These are phyloP conservation scores for Ctenomys sociabilis DNA, from an alignment of 2,113 vertebrate genomes.

Conservation along the genomic window DNA sequence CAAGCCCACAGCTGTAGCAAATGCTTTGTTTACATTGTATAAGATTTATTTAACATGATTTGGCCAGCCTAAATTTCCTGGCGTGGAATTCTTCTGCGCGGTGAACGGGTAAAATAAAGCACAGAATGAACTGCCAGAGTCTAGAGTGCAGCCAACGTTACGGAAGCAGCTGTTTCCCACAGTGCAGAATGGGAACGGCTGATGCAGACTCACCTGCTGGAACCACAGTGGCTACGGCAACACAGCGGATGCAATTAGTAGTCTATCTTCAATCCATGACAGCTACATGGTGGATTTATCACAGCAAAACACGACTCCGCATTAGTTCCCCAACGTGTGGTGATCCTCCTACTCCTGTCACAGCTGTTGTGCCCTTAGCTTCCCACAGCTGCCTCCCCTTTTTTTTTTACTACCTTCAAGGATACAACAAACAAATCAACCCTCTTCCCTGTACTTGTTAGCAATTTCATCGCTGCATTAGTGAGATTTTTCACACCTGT, in stretches of 20 bases:
- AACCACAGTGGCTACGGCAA: neutral
- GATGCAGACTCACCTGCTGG: neutral
- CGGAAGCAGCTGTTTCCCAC: neutral
- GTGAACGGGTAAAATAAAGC: conserved; percentile 26
- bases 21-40: conserved; percentile 42
- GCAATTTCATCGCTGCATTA: neutral
- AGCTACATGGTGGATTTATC: neutral
- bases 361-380: neutral
- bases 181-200: neutral
- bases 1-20: neutral
- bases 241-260: neutral
- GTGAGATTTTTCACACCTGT: neutral
- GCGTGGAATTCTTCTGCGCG: neutral
- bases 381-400: neutral
- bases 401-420: neutral
- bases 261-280: neutral
- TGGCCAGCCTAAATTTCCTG: neutral
- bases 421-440: neutral
- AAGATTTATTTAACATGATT: neutral
- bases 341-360: neutral
- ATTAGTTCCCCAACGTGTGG: neutral
- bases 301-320: neutral
- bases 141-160: neutral
- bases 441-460: neutral
- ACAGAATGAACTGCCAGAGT: neutral